phyloP scores from a whole-genome alignment of 2,888 invertebrate genomes.

The Graphium colonna region DNA sequence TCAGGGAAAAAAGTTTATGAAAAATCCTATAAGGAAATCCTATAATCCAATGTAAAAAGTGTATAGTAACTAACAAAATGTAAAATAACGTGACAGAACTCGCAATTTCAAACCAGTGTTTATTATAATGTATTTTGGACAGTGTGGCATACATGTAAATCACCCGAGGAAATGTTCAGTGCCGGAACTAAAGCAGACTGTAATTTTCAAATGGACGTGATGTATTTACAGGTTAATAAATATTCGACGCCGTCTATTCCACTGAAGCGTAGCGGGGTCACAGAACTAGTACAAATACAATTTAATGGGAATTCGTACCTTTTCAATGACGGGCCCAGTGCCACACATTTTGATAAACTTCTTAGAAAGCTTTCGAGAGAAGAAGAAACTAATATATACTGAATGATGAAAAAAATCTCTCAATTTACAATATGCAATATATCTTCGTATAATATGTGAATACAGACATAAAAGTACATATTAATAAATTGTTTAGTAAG shows the following conservation, averaged over 20 bases:
- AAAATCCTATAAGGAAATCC: no score
- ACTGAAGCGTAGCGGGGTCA: slow-evolving; percentile 72
- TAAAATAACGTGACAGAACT: no score
- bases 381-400: no score
- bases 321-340: slow-evolving; percentile 5
- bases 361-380: neutral
- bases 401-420: neutral
- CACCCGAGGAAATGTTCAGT: slow-evolving; percentile 4
- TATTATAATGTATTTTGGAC: no score
- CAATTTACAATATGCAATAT: no score
- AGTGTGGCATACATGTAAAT: neutral
- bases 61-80: no score
- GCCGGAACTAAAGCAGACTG: slow-evolving; percentile 10
- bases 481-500: no score
- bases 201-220: slow-evolving; percentile 7
- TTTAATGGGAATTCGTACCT: slow-evolving; percentile 30
- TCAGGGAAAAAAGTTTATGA: no score
- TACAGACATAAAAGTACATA: no score
- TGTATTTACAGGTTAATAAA: slow-evolving; percentile 46
- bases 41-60: no score
- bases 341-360: neutral
- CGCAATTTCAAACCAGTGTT: no score
- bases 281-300: slow-evolving; percentile 64
- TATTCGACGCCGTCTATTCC: slow-evolving; percentile 58
- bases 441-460: no score